Conservation (phyloP, 2,888 invertebrate genomes). For the Actias luna region DNA sequence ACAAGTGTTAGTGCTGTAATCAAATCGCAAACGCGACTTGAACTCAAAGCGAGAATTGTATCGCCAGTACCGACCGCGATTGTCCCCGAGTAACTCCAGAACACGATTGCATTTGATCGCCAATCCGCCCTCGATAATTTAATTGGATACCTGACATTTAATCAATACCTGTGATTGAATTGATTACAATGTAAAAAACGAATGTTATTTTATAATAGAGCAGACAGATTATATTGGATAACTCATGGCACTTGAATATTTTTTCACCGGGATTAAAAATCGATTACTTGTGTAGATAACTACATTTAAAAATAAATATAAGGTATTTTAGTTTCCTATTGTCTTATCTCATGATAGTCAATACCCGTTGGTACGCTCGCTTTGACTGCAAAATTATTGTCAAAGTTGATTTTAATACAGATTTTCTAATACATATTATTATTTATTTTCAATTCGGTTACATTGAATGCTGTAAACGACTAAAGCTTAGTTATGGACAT, state of each 20-base stretch:
- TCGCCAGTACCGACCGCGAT: constrained; percentile 45
- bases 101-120: constrained; percentile 46
- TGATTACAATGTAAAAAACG: constrained; percentile 64
- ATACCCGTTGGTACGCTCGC: no score
- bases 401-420: no score
- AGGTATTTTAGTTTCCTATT: background rate
- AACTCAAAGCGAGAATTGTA: constrained; percentile 56
- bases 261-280: background rate
- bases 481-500: no score
- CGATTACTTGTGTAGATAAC: background rate
- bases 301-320: background rate
- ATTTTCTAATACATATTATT: no score
- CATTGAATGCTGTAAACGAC: no score
- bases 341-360: background rate
- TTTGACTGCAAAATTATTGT: no score
- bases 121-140: constrained; percentile 65
- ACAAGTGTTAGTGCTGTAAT: constrained; percentile 51
- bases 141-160: constrained; percentile 77
- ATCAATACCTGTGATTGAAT: constrained; percentile 75
- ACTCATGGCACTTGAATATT: constrained; percentile 27
- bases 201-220: constrained; percentile 66
- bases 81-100: constrained; percentile 35
- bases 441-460: no score
- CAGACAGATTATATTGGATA: constrained; percentile 29
- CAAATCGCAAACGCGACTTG: constrained; percentile 52